phyloP scores from a whole-genome alignment of 2,888 invertebrate genomes.

The Hypolimnas misippus region DNA sequence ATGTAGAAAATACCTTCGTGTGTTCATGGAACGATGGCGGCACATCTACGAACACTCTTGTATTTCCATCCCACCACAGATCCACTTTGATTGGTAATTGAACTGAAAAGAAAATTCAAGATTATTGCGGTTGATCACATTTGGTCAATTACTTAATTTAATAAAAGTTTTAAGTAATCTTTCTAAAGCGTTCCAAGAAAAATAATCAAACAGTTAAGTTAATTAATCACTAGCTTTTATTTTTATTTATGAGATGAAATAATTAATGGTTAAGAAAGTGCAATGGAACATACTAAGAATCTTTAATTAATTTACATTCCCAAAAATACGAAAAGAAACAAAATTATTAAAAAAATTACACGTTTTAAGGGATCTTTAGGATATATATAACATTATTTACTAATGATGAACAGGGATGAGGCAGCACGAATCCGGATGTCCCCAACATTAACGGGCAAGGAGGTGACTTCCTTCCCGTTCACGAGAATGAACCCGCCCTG shows the following conservation, averaged over 20 bases:
- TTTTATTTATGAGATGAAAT: too few relatives aligned
- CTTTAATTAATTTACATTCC: too few relatives aligned
- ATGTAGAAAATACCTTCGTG: slow-evolving; percentile 79
- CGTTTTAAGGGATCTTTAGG: too few relatives aligned
- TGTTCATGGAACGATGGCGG: slow-evolving; percentile 87
- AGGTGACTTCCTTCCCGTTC: slow-evolving; percentile 87
- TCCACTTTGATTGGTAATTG: slow-evolving; percentile 90
- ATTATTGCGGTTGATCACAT: neutral
- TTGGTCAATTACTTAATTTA: too few relatives aligned
- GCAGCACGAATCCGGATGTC: slow-evolving; percentile 88
- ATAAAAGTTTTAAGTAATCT: too few relatives aligned
- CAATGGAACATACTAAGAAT: too few relatives aligned
- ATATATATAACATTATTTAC: slow-evolving; percentile 59
- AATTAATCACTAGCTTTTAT: too few relatives aligned
- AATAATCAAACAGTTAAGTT: too few relatives aligned
- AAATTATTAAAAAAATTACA: neutral
- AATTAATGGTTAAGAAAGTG: too few relatives aligned
- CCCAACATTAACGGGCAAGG: slow-evolving; percentile 85
- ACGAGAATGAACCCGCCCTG: slow-evolving; percentile 88
- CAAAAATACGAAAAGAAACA: too few relatives aligned
- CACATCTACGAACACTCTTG: slow-evolving; percentile 92
- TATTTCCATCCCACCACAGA: slow-evolving; percentile 95
- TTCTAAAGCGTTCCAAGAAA: too few relatives aligned
- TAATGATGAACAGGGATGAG: slow-evolving; percentile 90
- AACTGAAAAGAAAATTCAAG: slow-evolving; percentile 71